Evolutionary conservation across 2,797 vertebrate species (phyloP).

Genomic region (Bovichtus variegatus): DNA sequence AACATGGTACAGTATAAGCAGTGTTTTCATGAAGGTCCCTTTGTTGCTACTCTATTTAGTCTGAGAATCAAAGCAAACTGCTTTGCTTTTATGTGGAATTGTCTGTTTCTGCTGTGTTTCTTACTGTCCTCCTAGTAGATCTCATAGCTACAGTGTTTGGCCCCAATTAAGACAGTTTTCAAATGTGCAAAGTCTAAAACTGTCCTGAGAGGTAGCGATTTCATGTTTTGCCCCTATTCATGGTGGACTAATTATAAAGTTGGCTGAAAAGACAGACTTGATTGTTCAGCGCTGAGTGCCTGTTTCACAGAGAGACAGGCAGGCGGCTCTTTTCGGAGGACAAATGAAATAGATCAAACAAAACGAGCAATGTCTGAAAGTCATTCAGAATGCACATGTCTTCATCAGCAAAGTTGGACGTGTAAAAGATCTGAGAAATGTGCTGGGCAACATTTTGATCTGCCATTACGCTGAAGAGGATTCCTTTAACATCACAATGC

Average conservation of each 20-base stretch:
- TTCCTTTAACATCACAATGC: slow-evolving; percentile 18
- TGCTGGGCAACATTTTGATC: slow-evolving; percentile 40
- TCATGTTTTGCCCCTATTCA: slow-evolving; percentile 31
- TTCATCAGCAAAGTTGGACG: slow-evolving; percentile 19
- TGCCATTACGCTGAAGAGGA: slow-evolving; percentile 17
- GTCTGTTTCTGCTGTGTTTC: slow-evolving; percentile 16
- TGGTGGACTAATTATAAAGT: slow-evolving; percentile 53
- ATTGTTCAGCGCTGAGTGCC: slow-evolving; percentile 21
- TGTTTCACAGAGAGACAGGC: slow-evolving; percentile 17
- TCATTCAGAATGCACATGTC: slow-evolving; percentile 27
- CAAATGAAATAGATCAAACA: slow-evolving; percentile 29
- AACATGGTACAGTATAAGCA: slow-evolving; percentile 28
- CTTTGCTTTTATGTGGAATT: slow-evolving; percentile 34
- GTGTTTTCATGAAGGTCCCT: slow-evolving; percentile 22
- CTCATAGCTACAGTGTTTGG: slow-evolving; percentile 13
- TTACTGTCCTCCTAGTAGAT: slow-evolving; percentile 11
- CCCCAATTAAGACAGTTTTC: slow-evolving; percentile 53
- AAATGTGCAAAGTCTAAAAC: slow-evolving; percentile 39
- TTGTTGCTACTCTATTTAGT: slow-evolving; percentile 18
- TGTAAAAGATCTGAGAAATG: slow-evolving; percentile 23
- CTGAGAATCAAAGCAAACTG: slow-evolving; percentile 47
- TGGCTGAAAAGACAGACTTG: slow-evolving; percentile 29
- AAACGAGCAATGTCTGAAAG: slow-evolving; percentile 23
- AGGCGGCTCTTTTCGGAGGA: slow-evolving; percentile 34
- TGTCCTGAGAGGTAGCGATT: slow-evolving; percentile 39